Evolutionary conservation across 2,888 invertebrate species (phyloP).

Genomic region (Silvanus unidentatus): DNA sequence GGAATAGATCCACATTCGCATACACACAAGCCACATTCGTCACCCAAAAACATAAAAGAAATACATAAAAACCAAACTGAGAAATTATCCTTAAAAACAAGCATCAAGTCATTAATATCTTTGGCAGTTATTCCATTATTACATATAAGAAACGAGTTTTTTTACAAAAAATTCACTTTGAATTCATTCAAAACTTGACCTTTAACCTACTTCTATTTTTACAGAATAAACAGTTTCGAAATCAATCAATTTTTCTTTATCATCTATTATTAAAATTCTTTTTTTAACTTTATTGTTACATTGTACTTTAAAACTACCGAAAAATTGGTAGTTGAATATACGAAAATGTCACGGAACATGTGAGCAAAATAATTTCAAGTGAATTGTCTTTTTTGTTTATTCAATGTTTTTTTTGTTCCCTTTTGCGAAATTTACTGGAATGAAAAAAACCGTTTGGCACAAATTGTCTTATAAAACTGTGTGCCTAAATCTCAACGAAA

Average conservation of each 20-base stretch:
- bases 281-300: constrained; percentile 5
- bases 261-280: constrained; percentile 17
- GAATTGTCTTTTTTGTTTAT: background rate
- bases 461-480: background rate
- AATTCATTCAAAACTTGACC: constrained; percentile 4
- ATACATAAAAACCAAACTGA: too few species aligned
- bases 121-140: constrained; percentile 33
- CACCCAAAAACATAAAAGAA: too few species aligned
- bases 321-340: background rate
- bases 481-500: background rate
- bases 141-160: constrained; percentile 6
- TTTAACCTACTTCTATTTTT: constrained; percentile 5
- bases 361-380: background rate
- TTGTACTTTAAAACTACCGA: background rate
- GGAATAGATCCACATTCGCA: too few species aligned
- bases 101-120: constrained; percentile 29
- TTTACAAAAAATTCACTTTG: background rate
- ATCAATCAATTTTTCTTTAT: background rate
- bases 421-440: background rate
- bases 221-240: constrained; percentile 11
- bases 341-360: constrained; percentile 1
- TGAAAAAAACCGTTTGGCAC: background rate
- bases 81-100: constrained; percentile 15
- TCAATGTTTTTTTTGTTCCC: background rate
- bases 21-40: too few species aligned